Conservation (phyloP, 2,888 invertebrate genomes). For the Macrosoma leucophasiata region DNA sequence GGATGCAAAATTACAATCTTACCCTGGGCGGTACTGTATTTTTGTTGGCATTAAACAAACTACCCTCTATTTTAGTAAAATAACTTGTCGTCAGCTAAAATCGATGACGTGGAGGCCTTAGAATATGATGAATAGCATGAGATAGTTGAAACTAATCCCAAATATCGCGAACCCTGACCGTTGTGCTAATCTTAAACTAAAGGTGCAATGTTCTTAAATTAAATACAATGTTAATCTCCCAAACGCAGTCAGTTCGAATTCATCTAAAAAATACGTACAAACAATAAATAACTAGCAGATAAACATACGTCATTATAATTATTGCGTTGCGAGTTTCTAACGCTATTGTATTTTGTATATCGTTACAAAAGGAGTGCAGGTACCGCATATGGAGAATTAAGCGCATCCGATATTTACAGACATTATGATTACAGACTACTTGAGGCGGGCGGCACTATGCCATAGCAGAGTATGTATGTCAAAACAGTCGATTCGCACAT, state of each 20-base stretch:
- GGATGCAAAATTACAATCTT: too few relatives aligned
- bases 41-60: too few relatives aligned
- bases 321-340: conserved; percentile 49
- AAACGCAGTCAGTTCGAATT: conserved; percentile 66
- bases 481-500: too few relatives aligned
- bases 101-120: too few relatives aligned
- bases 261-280: conserved; percentile 61
- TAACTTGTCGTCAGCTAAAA: too few relatives aligned
- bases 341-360: conserved; percentile 58
- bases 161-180: too few relatives aligned
- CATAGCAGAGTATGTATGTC: too few relatives aligned
- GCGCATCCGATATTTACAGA: conserved; percentile 53
- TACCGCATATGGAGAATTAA: conserved; percentile 62
- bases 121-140: too few relatives aligned
- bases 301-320: conserved; percentile 45
- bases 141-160: neutral
- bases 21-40: too few relatives aligned
- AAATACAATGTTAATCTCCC: conserved; percentile 62
- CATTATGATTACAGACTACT: too few relatives aligned
- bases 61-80: too few relatives aligned
- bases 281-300: conserved; percentile 58
- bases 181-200: conserved; percentile 53
- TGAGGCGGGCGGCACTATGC: too few relatives aligned
- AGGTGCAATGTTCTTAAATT: conserved; percentile 57
- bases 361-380: conserved; percentile 62